Percentiles rank a stretch among this genome's conserved stretches.
Evolutionary conservation across 2,888 invertebrate genomes (phyloP).

Genomic region (Nycteola revayana): DNA sequence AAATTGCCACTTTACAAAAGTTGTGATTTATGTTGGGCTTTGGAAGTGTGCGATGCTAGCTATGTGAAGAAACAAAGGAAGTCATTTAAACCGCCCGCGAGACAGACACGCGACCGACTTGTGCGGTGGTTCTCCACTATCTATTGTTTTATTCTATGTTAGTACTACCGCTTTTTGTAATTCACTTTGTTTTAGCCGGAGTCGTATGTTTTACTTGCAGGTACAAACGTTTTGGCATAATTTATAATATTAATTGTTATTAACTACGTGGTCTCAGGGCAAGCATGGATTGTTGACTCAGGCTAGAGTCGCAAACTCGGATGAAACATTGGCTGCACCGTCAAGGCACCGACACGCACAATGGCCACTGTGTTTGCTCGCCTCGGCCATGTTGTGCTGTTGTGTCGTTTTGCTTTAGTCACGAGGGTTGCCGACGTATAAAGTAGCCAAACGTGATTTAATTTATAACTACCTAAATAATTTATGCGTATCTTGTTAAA

Average conservation of each 20-base stretch:
- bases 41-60: conserved; percentile 53
- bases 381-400: conserved; percentile 46
- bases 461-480: conserved; percentile 51
- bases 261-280: conserved; percentile 46
- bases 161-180: conserved; percentile 34
- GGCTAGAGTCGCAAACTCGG: conserved; percentile 53
- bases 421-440: conserved; percentile 45
- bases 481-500: conserved; percentile 33
- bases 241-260: conserved; percentile 38
- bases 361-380: conserved; percentile 59
- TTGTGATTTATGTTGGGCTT: conserved; percentile 49
- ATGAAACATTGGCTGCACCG: conserved; percentile 54
- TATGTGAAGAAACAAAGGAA: conserved; percentile 71
- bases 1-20: conserved; percentile 50
- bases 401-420: conserved; percentile 42
- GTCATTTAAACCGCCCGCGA: conserved; percentile 63
- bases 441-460: conserved; percentile 58
- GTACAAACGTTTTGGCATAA: conserved; percentile 16
- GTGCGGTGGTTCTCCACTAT: conserved; percentile 46
- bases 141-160: conserved; percentile 53
- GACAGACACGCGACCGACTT: conserved; percentile 68
- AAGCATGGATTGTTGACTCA: conserved; percentile 56
- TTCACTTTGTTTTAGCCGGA: conserved; percentile 30
- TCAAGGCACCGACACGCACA: conserved; percentile 62
- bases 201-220: conserved; percentile 1